Percentiles rank a stretch among this genome's conserved stretches.
Conservation (phyloP, 2,888 invertebrate genomes). For the Zaprionus obscuricornis region DNA sequence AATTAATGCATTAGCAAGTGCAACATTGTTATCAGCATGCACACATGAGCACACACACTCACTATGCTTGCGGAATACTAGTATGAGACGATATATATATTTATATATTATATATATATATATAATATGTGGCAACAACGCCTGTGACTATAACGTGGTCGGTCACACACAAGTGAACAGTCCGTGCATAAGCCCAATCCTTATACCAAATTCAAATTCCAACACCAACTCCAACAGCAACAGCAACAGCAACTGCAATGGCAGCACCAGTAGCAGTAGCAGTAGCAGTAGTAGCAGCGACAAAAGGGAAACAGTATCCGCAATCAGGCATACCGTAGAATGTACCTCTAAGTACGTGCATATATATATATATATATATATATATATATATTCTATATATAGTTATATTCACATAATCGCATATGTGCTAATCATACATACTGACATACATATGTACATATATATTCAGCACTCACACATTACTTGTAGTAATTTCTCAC, state of each 20-base stretch:
- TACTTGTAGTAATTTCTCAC: slow-evolving; percentile 81
- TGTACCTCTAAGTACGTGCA: background rate
- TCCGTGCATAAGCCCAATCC: slow-evolving; percentile 34
- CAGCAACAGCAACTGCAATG: slow-evolving; percentile 1
- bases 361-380: slow-evolving; percentile 5
- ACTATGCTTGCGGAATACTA: too few species aligned
- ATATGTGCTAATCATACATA: too few species aligned
- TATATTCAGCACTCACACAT: slow-evolving; percentile 71
- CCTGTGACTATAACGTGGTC: slow-evolving; percentile 63
- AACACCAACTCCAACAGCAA: slow-evolving; percentile 30
- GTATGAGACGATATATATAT: too few species aligned
- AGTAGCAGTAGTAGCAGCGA: too few species aligned
- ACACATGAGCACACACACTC: slow-evolving; percentile 70
- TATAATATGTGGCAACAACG: slow-evolving; percentile 20
- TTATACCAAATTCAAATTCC: slow-evolving; percentile 43
- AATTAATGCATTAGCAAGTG: slow-evolving; percentile 77
- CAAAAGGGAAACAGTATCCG: background rate
- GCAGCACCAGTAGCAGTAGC: too few species aligned
- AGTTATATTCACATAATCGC: slow-evolving; percentile 12
- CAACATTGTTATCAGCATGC: slow-evolving; percentile 77
- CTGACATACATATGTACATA: slow-evolving; percentile 24
- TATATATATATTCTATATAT: slow-evolving; percentile 1
- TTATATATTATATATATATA: too few species aligned
- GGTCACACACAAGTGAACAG: slow-evolving; percentile 74
- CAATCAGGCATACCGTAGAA: slow-evolving; percentile 20